Evolutionary conservation across 2,888 invertebrate genomes (phyloP), one percentile per base, ranked within the genome.

Genomic region (Lepidochrysops patricia): DNA sequence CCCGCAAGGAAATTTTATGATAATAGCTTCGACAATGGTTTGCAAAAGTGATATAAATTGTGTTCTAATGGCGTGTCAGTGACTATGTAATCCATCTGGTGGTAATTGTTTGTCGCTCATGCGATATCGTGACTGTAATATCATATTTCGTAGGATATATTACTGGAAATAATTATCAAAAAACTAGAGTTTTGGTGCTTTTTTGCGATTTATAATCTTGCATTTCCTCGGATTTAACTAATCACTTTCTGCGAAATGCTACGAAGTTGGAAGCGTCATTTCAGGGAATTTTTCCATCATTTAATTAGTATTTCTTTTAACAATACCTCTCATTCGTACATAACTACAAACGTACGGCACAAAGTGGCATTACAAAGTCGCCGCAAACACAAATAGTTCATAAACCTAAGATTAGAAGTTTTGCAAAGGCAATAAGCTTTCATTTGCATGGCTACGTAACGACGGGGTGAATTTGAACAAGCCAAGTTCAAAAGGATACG

Each of bases 21-120:
- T 43, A 12, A 43, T 43, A 43, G 43, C 43, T 19, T 43, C 43
- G 43, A 43, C 43, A 43, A 23, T 43, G 43, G 43, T 23, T 43
- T 19, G 43, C 43, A 19, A 43, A 43, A 43, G 43, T 43, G 43
- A 43, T 43, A 43, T 43, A 43, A 43, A 43, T 43, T 43, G 23
- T 43, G 9, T 9, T 12, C 19, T 43, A 43, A 43, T 43, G 43
- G 43, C 6, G 43, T 12, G 43, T 23, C 43, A 9, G 19, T 19
- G 19, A 4, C 19, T 13, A 12, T 43, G 43, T 43, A 12, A 37
- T 37, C 19, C 43, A 43, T 43, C 43, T 43, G 43, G 43, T 43
- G 19, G 19, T 43, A 2, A 43, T 43, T 43, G 19, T 43, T 43
- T 19, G 9, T 43, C 43, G 19, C 19, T 43, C 3, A 19, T 19